Base-by-base conservation (phyloP, 1,140 invertebrate species). In the Formica selysi region DNA sequence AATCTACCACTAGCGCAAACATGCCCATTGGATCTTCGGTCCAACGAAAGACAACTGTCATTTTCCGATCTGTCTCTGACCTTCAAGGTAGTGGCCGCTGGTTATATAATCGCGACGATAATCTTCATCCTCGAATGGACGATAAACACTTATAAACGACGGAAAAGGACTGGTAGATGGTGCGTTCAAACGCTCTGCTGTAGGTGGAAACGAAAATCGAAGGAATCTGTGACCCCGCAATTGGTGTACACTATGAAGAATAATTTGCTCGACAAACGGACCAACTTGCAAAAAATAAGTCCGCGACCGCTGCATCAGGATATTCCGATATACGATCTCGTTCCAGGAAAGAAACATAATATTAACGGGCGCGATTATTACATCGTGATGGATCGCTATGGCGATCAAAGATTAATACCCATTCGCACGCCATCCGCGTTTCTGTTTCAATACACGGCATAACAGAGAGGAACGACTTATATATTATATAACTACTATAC, bases 311-410 rank as follows among this genome's bases (percentile, higher is more conserved):
- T 92, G 26, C 88, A 88, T 59, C 83, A 73, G 7, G 38, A 73
- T 16, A 0, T 8, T 13, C 48, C 80, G 0, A 29, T 29, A 1
- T 26, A 83, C 10, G 11, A 85, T 26, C n/a, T 79, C 2, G 36
- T 74, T 51, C 38, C 36, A 67, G 44, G 76, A 54, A 95, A 94
- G 6, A 96, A 94, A 76, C 95, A 96, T 76, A 94, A 96, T 16
- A 96, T 98, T n/a, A 98, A 98, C 88, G 97, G 97, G 2, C 95
- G 97, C 71, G 96, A 97, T 90, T 98, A 98, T 94, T 97, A 96
- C 91, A 96, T 97, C 0, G 94, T 97, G 29, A 95, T 96, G 7
- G 95, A 96, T 36, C 92, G 94, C 2, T 94, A 95, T 62, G 97
- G 97, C 0, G 96, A 96, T 26, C 96, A 94, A 11, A 96, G 96